Percentiles rank a stretch among this genome's conserved stretches.
phyloP scores from a whole-genome alignment of 2,113 vertebrate genomes.

The Ictalurus furcatus region DNA sequence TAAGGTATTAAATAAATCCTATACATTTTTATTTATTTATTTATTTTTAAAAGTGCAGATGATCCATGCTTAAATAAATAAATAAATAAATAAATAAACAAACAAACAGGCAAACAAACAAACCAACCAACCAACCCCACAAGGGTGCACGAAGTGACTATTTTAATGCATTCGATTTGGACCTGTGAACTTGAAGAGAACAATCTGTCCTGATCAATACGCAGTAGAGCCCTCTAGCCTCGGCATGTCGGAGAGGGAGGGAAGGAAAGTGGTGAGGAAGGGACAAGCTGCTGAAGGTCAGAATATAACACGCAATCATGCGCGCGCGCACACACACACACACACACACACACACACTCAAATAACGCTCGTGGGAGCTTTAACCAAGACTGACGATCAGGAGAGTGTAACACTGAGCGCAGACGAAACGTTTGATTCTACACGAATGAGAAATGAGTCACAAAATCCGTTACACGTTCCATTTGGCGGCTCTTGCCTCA shows the following conservation, averaged over 20 bases:
- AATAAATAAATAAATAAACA: too few species aligned
- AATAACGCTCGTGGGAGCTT: background rate
- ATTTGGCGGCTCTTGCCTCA: background rate
- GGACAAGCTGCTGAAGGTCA: slow-evolving; percentile 37
- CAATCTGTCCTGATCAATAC: slow-evolving; percentile 48
- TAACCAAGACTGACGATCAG: background rate
- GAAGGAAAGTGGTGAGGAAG: slow-evolving; percentile 23
- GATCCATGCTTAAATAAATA: background rate
- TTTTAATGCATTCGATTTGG: slow-evolving; percentile 45
- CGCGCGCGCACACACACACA: slow-evolving; percentile 47
- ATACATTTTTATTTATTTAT: too few species aligned
- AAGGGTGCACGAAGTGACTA: slow-evolving; percentile 40
- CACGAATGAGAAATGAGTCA: slow-evolving; percentile 10
- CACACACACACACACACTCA: background rate
- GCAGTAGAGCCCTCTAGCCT: slow-evolving; percentile 38
- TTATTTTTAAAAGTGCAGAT: background rate
- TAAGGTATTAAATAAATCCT: background rate
- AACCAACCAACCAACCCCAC: background rate
- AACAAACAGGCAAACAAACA: too few species aligned
- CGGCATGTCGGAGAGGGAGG: slow-evolving; percentile 21
- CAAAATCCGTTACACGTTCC: slow-evolving; percentile 14
- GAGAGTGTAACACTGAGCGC: background rate
- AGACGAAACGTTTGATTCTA: background rate
- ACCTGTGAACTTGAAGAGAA: slow-evolving; percentile 28
- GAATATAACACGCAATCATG: background rate